These are phyloP conservation scores for Holcopasites calliopsidis DNA, from an alignment of 1,140 invertebrate species.

Conservation along the genomic window DNA sequence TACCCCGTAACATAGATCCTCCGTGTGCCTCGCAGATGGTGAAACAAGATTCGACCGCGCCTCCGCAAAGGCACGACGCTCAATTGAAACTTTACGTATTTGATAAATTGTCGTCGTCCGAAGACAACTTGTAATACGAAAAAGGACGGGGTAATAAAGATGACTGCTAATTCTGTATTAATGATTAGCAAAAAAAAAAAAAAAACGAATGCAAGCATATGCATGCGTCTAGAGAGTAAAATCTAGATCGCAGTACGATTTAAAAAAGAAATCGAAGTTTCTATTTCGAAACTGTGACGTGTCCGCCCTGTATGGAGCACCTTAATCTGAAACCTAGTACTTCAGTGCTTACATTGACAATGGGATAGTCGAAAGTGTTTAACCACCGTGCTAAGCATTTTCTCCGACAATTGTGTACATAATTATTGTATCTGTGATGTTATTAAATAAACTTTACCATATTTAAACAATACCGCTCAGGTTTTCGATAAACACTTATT, in stretches of 20 bases:
- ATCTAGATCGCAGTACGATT: slow-evolving; percentile 44
- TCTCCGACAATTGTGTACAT: slow-evolving; percentile 71
- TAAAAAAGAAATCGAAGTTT: slow-evolving; percentile 43
- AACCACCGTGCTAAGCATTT: slow-evolving; percentile 39
- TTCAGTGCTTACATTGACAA: slow-evolving; percentile 71
- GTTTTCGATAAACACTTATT: background rate
- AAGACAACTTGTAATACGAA: slow-evolving; percentile 71
- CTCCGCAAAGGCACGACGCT: slow-evolving; percentile 70
- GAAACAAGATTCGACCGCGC: slow-evolving; percentile 64
- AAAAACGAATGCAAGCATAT: slow-evolving; percentile 17
- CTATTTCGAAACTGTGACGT: slow-evolving; percentile 56
- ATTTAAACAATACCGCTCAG: slow-evolving; percentile 65
- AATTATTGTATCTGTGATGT: slow-evolving; percentile 78
- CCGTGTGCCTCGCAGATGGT: slow-evolving; percentile 69
- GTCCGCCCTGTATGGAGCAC: slow-evolving; percentile 64
- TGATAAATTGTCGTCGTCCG: slow-evolving; percentile 72
- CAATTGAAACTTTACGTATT: slow-evolving; percentile 75
- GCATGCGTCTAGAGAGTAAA: slow-evolving; percentile 30
- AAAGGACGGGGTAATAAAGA: slow-evolving; percentile 4
- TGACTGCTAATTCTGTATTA: slow-evolving; percentile 36
- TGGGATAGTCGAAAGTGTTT: slow-evolving; percentile 59
- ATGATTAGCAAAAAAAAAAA: slow-evolving; percentile 31
- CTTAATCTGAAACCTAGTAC: slow-evolving; percentile 70
- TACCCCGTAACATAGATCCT: slow-evolving; percentile 69
- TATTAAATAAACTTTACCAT: slow-evolving; percentile 77